Conservation (phyloP, 2,797 vertebrate species). For the Synaphobranchus kaupii region DNA sequence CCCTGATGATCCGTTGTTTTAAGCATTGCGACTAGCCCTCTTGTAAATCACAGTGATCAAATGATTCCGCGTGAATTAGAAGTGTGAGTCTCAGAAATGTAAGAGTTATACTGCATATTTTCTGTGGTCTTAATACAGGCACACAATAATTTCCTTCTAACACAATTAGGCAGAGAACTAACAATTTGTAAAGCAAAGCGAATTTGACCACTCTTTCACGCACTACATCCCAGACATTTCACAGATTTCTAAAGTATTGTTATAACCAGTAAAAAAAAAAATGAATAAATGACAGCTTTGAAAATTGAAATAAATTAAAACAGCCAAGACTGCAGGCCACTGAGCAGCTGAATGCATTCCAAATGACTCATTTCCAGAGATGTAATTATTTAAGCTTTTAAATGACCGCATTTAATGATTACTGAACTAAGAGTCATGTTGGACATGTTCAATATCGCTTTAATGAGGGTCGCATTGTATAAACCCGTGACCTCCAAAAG, state of each 20-base stretch:
- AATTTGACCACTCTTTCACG: conserved; percentile 29
- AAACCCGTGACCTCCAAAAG: background rate
- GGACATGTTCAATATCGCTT: conserved; percentile 24
- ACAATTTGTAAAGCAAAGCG: conserved; percentile 29
- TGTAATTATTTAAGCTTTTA: conserved; percentile 35
- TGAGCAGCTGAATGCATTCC: conserved; percentile 34
- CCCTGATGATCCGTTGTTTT: background rate
- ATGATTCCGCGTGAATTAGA: background rate
- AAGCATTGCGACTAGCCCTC: background rate
- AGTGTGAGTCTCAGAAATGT: background rate
- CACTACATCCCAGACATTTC: conserved; percentile 11
- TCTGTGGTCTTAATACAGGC: background rate
- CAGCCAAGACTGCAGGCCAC: conserved; percentile 40
- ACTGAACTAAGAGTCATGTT: conserved; percentile 11
- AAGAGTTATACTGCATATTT: background rate
- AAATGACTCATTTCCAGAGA: conserved; percentile 44
- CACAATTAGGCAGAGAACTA: conserved; percentile 34
- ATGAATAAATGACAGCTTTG: conserved; percentile 38
- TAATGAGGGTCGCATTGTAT: background rate
- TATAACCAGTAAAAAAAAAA: conserved; percentile 39
- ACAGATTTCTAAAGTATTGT: conserved; percentile 31
- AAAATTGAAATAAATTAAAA: conserved; percentile 50
- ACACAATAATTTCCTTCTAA: conserved; percentile 15
- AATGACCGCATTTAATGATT: conserved; percentile 30
- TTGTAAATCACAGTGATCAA: background rate